phyloP scores from a whole-genome alignment of 2,888 invertebrate species.

The Pachymerium ferrugineum region DNA sequence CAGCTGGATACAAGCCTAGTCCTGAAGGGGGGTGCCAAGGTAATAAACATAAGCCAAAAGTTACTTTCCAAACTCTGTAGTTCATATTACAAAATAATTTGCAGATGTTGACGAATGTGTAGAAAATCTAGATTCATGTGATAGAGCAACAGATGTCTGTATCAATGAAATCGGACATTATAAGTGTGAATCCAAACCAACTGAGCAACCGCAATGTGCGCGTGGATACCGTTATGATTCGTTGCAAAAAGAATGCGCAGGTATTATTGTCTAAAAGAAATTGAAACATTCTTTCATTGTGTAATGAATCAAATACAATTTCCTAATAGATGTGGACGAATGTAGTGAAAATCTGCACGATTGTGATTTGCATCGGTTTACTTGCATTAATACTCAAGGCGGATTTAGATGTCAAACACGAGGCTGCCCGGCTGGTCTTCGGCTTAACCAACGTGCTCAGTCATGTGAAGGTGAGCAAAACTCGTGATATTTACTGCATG shows the following conservation, averaged over 20 bases:
- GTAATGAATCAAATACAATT: no score
- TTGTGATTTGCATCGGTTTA: constrained; percentile 42
- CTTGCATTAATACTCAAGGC: constrained; percentile 46
- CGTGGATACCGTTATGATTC: background rate
- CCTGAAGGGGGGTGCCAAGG: constrained; percentile 11
- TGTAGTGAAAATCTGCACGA: constrained; percentile 44
- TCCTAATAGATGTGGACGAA: constrained; percentile 46
- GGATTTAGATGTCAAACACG: constrained; percentile 43
- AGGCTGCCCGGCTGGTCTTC: constrained; percentile 38
- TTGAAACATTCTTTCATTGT: no score
- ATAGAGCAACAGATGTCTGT: constrained; percentile 40
- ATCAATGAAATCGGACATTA: constrained; percentile 35
- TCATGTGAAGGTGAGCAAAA: constrained; percentile 31
- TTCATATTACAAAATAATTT: background rate
- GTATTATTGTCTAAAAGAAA: background rate
- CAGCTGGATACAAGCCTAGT: constrained; percentile 38
- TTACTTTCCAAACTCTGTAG: background rate
- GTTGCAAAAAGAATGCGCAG: background rate
- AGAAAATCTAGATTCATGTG: constrained; percentile 44
- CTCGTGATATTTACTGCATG: background rate
- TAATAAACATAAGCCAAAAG: no score
- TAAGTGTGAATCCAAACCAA: constrained; percentile 31
- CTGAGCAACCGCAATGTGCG: background rate
- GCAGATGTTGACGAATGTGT: constrained; percentile 49
- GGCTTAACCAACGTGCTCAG: constrained; percentile 29